These are phyloP conservation scores for Sphecodes monilicornis DNA, from an alignment of 2,888 invertebrate species.

Conservation along the genomic window DNA sequence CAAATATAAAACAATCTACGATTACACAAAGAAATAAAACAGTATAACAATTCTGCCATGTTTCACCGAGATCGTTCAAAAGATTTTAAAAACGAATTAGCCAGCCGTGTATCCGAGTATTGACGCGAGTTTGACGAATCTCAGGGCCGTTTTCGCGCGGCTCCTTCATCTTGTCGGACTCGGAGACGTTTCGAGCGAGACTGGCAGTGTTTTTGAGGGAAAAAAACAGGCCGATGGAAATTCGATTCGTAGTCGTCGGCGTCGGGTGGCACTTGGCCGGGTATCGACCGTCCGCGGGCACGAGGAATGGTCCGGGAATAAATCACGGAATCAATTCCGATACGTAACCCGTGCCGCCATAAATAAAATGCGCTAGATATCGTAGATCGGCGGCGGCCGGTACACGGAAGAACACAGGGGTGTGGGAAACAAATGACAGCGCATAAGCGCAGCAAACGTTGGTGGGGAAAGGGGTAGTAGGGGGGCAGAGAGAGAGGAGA, in stretches of 20 bases:
- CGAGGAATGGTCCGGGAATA: constrained; percentile 66
- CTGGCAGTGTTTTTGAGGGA: background rate
- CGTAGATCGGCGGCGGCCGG: constrained; percentile 60
- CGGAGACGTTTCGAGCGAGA: background rate
- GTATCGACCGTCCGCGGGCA: constrained; percentile 36
- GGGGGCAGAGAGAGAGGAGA: constrained; percentile 58
- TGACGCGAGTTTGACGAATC: background rate
- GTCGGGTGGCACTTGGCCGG: constrained; percentile 9
- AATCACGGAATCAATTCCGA: constrained; percentile 77
- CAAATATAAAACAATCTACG: too few species aligned
- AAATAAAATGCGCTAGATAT: constrained; percentile 75
- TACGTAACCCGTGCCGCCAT: constrained; percentile 68
- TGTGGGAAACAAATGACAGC: constrained; percentile 74
- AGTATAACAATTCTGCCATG: too few species aligned
- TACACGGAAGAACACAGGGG: constrained; percentile 22
- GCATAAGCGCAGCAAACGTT: constrained; percentile 63
- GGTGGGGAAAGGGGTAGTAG: background rate
- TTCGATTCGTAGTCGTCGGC: constrained; percentile 34
- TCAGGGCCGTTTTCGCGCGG: background rate
- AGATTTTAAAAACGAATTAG: background rate
- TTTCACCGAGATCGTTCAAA: background rate
- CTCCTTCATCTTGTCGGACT: background rate
- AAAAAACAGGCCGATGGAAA: constrained; percentile 38
- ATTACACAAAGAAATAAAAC: too few species aligned
- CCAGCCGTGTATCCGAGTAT: background rate